A percentile compares a stretch with the other conserved stretches of the same genome.
phyloP scores from a whole-genome alignment of 1,140 invertebrate species.

The Octopus bimaculoides region DNA sequence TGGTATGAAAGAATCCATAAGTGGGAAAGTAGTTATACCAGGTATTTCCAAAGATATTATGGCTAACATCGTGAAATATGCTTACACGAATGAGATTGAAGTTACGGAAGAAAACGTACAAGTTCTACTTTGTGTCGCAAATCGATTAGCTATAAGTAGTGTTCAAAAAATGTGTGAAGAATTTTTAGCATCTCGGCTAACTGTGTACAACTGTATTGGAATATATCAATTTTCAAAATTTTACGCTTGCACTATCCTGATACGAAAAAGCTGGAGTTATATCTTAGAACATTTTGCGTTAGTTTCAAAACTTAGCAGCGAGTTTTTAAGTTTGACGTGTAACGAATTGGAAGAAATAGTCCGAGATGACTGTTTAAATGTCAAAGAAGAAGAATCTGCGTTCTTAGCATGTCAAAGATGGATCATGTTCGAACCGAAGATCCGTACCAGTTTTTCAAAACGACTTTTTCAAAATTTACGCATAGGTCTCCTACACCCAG shows the following conservation, averaged over 20 bases:
- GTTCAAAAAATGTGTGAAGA: slow-evolving; percentile 74
- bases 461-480: background rate
- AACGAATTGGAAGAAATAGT: slow-evolving; percentile 93
- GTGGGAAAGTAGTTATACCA: slow-evolving; percentile 59
- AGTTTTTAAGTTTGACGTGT: slow-evolving; percentile 89
- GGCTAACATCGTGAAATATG: slow-evolving; percentile 72
- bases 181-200: slow-evolving; percentile 66
- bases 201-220: slow-evolving; percentile 74
- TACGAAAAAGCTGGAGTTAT: slow-evolving; percentile 64
- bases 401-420: slow-evolving; percentile 91
- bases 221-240: slow-evolving; percentile 76
- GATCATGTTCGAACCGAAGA: slow-evolving; percentile 94
- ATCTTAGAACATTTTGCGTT: slow-evolving; percentile 34
- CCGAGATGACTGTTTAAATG: slow-evolving; percentile 92
- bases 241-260: slow-evolving; percentile 70
- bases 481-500: background rate
- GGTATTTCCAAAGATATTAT: slow-evolving; percentile 31
- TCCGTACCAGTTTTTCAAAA: slow-evolving; percentile 63
- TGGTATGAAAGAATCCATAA: slow-evolving; percentile 63
- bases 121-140: slow-evolving; percentile 60
- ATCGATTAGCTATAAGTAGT: slow-evolving; percentile 75
- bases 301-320: slow-evolving; percentile 92
- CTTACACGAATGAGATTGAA: slow-evolving; percentile 72
- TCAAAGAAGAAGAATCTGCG: slow-evolving; percentile 90
- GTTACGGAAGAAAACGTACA: slow-evolving; percentile 73